Conservation (phyloP, 2,113 vertebrate species). For the Okapia johnstoni region DNA sequence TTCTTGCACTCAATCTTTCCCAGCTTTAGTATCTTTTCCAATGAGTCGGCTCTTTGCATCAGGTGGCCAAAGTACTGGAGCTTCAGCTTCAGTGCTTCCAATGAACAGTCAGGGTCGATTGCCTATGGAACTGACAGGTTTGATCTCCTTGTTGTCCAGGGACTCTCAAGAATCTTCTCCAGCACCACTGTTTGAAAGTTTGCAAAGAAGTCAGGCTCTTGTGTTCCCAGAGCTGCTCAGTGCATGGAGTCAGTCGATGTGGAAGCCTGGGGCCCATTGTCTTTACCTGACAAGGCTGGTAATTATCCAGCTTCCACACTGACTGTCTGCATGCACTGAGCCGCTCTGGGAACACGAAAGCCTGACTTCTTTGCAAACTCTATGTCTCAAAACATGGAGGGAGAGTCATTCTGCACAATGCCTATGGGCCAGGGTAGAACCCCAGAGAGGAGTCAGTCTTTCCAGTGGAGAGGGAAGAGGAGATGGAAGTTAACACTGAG, state of each 20-base stretch:
- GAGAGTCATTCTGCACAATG: neutral
- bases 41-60: too few relatives aligned
- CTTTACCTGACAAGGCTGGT: neutral
- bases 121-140: too few relatives aligned
- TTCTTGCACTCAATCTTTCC: neutral
- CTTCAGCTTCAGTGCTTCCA: too few relatives aligned
- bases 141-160: neutral
- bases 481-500: neutral
- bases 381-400: neutral
- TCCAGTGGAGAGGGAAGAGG: neutral
- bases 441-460: neutral
- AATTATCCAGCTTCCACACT: neutral
- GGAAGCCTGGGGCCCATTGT: neutral
- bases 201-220: neutral
- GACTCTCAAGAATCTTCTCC: neutral
- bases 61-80: too few relatives aligned
- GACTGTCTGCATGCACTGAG: neutral
- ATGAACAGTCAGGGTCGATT: too few relatives aligned
- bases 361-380: neutral
- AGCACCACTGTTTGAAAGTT: neutral
- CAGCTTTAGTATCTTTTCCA: neutral
- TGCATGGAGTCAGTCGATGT: rapidly evolving
- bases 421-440: rapidly evolving
- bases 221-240: neutral
- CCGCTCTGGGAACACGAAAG: rapidly evolving